Evolutionary conservation across 2,888 invertebrate species (phyloP).

Genomic region (Orthosia incerta): DNA sequence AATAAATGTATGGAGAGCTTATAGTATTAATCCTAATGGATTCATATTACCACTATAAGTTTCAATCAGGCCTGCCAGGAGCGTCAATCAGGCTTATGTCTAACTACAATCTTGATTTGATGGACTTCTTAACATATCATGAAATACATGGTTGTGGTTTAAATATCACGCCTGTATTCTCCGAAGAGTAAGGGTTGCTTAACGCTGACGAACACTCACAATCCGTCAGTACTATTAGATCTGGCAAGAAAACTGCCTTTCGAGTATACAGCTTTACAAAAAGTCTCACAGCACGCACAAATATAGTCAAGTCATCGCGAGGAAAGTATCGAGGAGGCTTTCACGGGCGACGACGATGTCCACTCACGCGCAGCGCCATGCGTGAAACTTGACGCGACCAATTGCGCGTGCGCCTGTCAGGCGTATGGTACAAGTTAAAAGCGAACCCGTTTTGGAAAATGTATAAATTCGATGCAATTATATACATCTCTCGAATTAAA

Average conservation of each 20-base stretch:
- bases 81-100: constrained; percentile 6
- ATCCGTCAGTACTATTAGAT: too few species aligned
- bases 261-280: constrained; percentile 1
- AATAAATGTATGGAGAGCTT: neutral
- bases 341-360: constrained; percentile 37
- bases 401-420: constrained; percentile 3
- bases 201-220: too few species aligned
- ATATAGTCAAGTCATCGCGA: constrained; percentile 27
- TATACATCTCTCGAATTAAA: too few species aligned
- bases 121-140: too few species aligned
- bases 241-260: too few species aligned
- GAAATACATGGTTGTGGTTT: too few species aligned
- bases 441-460: too few species aligned
- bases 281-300: neutral
- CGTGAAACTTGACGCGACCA: constrained; percentile 31
- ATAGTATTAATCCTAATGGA: neutral
- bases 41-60: too few species aligned
- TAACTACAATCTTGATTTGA: neutral
- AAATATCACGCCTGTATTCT: too few species aligned
- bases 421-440: constrained; percentile 4
- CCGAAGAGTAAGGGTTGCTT: too few species aligned
- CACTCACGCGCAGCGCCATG: constrained; percentile 43
- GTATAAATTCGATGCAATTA: too few species aligned
- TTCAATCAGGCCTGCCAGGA: too few species aligned
- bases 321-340: constrained; percentile 52